A percentile compares a stretch with the other conserved stretches of the same genome.
Conservation (phyloP, 2,113 vertebrate species). For the Rissa tridactyla region DNA sequence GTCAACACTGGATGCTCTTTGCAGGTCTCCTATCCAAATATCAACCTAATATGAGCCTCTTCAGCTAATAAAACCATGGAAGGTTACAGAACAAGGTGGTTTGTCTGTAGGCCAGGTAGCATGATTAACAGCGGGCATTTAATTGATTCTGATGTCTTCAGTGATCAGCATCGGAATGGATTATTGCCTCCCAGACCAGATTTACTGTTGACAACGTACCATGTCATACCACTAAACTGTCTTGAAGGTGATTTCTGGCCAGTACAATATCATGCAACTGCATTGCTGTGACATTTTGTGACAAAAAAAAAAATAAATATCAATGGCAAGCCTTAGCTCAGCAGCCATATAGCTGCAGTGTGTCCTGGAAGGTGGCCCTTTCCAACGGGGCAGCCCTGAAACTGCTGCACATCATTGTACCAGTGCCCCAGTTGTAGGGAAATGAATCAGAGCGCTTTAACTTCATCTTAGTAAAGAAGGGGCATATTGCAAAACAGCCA, state of each 20-base stretch:
- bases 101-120: conserved; percentile 9
- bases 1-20: not conserved
- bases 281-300: conserved; percentile 8
- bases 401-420: not conserved
- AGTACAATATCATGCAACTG: not conserved
- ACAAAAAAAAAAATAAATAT: not conserved
- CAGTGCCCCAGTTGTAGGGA: not conserved
- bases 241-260: conserved; percentile 48
- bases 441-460: not conserved
- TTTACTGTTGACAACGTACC: conserved; percentile 6
- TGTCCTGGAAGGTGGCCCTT: not conserved
- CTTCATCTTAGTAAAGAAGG: not conserved
- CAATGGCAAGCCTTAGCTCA: not conserved
- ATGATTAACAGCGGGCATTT: conserved; percentile 29
- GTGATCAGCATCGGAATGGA: not conserved
- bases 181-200: conserved; percentile 18
- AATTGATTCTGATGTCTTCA: conserved; percentile 38
- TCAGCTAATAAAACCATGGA: not conserved
- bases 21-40: not conserved
- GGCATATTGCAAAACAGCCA: not conserved
- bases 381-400: not conserved
- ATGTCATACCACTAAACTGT: conserved; percentile 24
- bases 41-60: not conserved
- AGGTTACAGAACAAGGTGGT: conserved; percentile 17
- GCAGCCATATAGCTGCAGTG: not conserved